These are phyloP conservation scores for Hoplostethus mediterraneus DNA, from an alignment of 2,797 vertebrate genomes.

Conservation along the genomic window DNA sequence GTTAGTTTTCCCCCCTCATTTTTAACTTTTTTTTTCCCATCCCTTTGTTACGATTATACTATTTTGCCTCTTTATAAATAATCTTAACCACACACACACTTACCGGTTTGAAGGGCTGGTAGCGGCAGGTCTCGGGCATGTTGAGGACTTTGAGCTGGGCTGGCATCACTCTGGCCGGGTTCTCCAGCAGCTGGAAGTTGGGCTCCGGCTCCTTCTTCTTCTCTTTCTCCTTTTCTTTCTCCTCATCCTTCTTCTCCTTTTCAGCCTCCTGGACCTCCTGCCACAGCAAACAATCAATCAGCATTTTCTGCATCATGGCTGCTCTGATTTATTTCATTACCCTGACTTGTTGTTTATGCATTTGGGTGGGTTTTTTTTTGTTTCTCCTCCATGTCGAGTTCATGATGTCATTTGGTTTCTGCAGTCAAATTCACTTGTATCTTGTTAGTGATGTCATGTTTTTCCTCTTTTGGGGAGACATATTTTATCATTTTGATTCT, in stretches of 20 bases:
- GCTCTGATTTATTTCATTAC: background rate
- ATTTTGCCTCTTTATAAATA: no score
- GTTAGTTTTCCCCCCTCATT: no score
- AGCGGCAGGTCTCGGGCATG: constrained; percentile 95
- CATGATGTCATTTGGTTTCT: background rate
- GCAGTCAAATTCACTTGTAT: background rate
- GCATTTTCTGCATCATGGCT: background rate
- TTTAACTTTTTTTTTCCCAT: no score
- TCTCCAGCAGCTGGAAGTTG: constrained; percentile 95
- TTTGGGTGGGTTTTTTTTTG: background rate
- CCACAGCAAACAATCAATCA: constrained; percentile 21
- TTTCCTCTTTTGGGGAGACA: background rate
- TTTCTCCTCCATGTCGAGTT: background rate
- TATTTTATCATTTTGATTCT: no score
- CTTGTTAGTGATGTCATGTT: background rate
- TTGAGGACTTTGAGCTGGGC: constrained; percentile 97
- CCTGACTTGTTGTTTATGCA: no score
- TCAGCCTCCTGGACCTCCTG: constrained; percentile 84
- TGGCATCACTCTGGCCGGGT: constrained; percentile 96
- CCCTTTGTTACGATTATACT: no score
- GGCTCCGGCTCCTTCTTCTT: constrained; percentile 99
- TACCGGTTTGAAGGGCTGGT: constrained; percentile 99
- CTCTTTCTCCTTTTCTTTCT: constrained; percentile 94
- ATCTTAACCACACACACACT: constrained; percentile 3
- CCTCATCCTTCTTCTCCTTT: constrained; percentile 84